Base-by-base conservation (phyloP, 1,140 invertebrate species). In the Drosophila rufa region DNA sequence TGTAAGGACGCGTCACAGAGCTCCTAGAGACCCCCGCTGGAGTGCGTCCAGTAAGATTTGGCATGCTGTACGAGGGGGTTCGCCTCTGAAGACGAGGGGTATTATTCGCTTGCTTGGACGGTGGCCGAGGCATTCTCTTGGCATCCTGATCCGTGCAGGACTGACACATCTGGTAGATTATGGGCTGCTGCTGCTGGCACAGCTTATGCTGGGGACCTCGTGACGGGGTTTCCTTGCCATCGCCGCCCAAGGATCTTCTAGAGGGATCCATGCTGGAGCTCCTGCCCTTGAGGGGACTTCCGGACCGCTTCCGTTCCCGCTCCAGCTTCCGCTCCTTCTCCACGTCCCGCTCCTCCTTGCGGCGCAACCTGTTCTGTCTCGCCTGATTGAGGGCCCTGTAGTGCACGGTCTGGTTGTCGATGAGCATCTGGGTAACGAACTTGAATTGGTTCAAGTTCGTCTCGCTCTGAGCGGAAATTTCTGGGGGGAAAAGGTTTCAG, bases 371-470 rank as follows among this genome's bases (percentile, higher is more conserved):
- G 22, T 30, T 25, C 0, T 8, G 4, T 9, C 53, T 69, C 17
- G 70, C 51, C 27, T 64, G 66, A 43, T 68, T 79, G 2, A 83
- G 42, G 0, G 73, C 60, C 3, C 66, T 51, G 51, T 79, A 81
- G 42, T 85, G 65, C 17, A 82, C 43, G 0, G 78, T 91, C 48
- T 90, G 80, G 27, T 53, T 90, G 48, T 90, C 79, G n/a, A 90
- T 85, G 1, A 89, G 70, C 85, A 89, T 81, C 43, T 85, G 85
- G 7, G 85, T 80, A 27, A 90, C 36, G 40, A 89, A 89, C 38
- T 89, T 89, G 46, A 89, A 89, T 38, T 89, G 85, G 43, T 90
- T 90, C n/a, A 82, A 12, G 42, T 55, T 90, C 6, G 81, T 46
- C 8, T 90, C 81, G 40, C 55, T 79, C 8, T 90, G 75, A 2